Percentiles rank a stretch among this genome's conserved stretches.
Evolutionary conservation across 2,888 invertebrate species (phyloP).

Genomic region (Protodeltote pygarga): DNA sequence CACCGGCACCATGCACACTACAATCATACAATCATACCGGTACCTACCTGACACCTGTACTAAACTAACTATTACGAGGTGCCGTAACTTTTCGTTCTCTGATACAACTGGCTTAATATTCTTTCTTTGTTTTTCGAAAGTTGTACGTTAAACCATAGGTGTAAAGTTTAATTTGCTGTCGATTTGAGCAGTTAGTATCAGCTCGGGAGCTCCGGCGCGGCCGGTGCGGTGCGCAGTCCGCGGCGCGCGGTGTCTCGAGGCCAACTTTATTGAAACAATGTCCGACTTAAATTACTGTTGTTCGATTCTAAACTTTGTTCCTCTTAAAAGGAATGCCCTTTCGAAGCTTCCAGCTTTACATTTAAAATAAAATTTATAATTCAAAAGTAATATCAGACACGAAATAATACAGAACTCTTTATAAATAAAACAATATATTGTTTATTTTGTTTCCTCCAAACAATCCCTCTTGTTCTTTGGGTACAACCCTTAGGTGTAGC

Average conservation of each 20-base stretch:
- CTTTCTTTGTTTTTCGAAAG: constrained; percentile 11
- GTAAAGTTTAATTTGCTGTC: constrained; percentile 3
- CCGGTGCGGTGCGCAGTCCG: too few relatives aligned
- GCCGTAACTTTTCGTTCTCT: neutral
- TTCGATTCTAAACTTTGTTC: constrained; percentile 24
- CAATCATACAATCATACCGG: constrained; percentile 6
- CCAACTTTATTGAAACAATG: constrained; percentile 23
- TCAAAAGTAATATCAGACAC: constrained; percentile 13
- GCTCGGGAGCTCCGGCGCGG: too few relatives aligned
- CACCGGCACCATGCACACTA: neutral
- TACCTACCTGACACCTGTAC: too few relatives aligned
- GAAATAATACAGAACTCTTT: constrained; percentile 1
- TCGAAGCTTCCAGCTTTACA: constrained; percentile 4
- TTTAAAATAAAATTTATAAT: constrained; percentile 14
- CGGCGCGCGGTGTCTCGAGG: neutral
- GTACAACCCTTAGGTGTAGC: neutral
- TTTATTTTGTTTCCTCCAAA: neutral
- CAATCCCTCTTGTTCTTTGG: constrained; percentile 1
- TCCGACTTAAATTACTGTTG: constrained; percentile 7
- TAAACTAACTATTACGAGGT: too few relatives aligned
- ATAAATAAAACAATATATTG: neutral
- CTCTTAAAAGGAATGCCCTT: constrained; percentile 17
- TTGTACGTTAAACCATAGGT: constrained; percentile 13
- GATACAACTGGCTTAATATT: constrained; percentile 23
- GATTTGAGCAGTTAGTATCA: constrained; percentile 8